phyloP scores from a whole-genome alignment of 1,140 invertebrate species.

The Hylaeus volcanicus region DNA sequence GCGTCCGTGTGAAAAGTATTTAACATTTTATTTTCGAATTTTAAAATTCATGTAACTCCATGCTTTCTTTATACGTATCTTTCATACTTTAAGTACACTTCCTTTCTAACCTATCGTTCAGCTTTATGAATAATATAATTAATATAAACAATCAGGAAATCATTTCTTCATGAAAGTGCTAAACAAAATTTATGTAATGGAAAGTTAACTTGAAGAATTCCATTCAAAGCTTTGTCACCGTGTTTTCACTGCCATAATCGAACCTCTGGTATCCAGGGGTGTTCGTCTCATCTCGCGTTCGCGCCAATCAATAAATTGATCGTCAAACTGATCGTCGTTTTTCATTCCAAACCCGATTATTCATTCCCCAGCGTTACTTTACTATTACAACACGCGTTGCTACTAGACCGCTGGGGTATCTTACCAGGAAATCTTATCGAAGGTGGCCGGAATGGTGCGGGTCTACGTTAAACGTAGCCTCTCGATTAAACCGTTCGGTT shows the following conservation, averaged over 20 bases:
- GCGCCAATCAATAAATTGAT: slow-evolving; percentile 14
- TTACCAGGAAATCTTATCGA: slow-evolving; percentile 33
- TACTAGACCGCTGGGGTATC: slow-evolving; percentile 12
- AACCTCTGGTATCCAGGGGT: background rate
- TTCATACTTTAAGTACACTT: too few species aligned
- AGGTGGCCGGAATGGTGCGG: background rate
- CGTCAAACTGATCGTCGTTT: slow-evolving; percentile 13
- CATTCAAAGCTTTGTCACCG: slow-evolving; percentile 30
- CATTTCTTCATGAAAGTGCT: too few species aligned
- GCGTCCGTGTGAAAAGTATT: too few species aligned
- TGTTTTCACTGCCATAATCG: background rate
- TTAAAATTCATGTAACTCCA: too few species aligned
- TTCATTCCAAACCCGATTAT: slow-evolving; percentile 20
- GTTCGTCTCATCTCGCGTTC: background rate
- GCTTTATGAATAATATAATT: too few species aligned
- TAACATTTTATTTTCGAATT: too few species aligned
- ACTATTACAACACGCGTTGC: slow-evolving; percentile 2
- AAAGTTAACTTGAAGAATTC: slow-evolving; percentile 42
- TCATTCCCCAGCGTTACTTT: slow-evolving; percentile 8
- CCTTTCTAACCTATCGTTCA: too few species aligned
- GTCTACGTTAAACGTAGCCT: background rate
- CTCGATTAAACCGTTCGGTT: slow-evolving; percentile 6
- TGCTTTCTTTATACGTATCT: too few species aligned
- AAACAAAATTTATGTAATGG: too few species aligned
- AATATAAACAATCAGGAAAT: too few species aligned